These are phyloP conservation scores for Neodiprion virginianus DNA, from an alignment of 1,140 invertebrate genomes.

Conservation along the genomic window DNA sequence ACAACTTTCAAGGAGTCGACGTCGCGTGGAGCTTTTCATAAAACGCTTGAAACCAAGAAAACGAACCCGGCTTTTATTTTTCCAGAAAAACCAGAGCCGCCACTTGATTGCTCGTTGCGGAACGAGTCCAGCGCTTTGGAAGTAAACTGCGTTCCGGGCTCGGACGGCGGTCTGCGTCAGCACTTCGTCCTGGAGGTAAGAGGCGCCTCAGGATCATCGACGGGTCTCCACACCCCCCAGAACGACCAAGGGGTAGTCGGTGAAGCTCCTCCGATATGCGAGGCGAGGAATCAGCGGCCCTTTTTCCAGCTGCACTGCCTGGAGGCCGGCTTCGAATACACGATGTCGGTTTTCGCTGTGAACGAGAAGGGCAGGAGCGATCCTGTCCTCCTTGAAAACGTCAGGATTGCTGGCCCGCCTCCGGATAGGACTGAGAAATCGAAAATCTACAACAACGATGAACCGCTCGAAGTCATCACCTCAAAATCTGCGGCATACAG, in stretches of 20 bases:
- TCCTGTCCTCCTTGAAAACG: constrained; percentile 66
- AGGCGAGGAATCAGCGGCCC: constrained; percentile 67
- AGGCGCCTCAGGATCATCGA: constrained; percentile 65
- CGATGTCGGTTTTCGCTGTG: constrained; percentile 72
- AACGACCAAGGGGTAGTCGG: constrained; percentile 64
- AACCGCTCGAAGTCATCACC: constrained; percentile 45
- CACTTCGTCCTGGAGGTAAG: constrained; percentile 84
- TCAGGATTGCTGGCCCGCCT: constrained; percentile 60
- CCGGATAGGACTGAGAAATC: constrained; percentile 42
- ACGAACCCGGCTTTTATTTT: constrained; percentile 12
- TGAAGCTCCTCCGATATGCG: constrained; percentile 63
- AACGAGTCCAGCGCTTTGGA: constrained; percentile 71
- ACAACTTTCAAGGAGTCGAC: too few relatives aligned
- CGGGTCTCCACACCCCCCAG: constrained; percentile 62
- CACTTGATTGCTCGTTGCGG: constrained; percentile 71
- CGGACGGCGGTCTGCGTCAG: constrained; percentile 82
- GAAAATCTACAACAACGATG: constrained; percentile 46
- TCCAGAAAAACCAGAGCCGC: constrained; percentile 72
- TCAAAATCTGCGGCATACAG: constrained; percentile 42
- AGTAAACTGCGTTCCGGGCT: constrained; percentile 78
- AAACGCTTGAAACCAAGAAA: too few relatives aligned
- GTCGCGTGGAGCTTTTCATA: too few relatives aligned
- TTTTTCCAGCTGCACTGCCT: constrained; percentile 72
- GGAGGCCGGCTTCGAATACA: constrained; percentile 71
- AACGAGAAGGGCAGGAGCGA: constrained; percentile 75